A percentile compares a stretch with the other conserved stretches of the same genome.
phyloP scores from a whole-genome alignment of 2,888 invertebrate genomes.

The Girardia tigrina region DNA sequence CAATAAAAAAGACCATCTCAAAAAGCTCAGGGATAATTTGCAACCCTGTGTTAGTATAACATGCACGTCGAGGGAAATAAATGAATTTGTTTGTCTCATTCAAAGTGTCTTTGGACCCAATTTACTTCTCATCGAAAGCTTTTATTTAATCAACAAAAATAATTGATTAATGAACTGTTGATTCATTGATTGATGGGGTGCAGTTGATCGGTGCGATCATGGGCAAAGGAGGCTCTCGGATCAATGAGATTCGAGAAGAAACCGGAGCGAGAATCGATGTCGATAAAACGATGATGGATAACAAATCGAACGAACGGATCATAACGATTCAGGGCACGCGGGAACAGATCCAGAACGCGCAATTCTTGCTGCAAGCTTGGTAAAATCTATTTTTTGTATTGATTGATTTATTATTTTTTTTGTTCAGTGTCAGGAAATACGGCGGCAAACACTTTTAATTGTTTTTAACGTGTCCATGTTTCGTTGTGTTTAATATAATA shows the following conservation, averaged over 20 bases:
- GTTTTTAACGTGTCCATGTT: not conserved
- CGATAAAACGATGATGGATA: conserved; percentile 61
- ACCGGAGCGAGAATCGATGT: conserved; percentile 91
- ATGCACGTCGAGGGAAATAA: no score
- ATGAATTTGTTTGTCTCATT: no score
- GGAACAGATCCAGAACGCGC: conserved; percentile 87
- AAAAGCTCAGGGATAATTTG: no score
- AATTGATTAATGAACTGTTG: no score
- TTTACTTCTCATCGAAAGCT: no score
- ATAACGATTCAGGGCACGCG: conserved; percentile 83
- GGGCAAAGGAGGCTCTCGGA: conserved; percentile 88
- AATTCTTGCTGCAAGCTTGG: conserved; percentile 91
- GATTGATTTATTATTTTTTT: not conserved
- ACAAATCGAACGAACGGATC: conserved; percentile 65
- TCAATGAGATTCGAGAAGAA: conserved; percentile 84
- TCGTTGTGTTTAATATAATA: conserved; percentile 23
- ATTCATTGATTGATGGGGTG: no score
- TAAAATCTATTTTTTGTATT: not conserved
- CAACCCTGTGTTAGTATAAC: no score
- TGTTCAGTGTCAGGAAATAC: conserved; percentile 17
- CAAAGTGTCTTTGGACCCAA: no score
- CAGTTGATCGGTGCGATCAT: conserved; percentile 97
- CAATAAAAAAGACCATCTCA: no score
- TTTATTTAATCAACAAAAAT: no score
- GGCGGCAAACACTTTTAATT: not conserved